Evolutionary conservation across 1,140 invertebrate genomes (phyloP), one percentile per base, ranked within the genome.

Genomic region (Drosophila bocki): DNA sequence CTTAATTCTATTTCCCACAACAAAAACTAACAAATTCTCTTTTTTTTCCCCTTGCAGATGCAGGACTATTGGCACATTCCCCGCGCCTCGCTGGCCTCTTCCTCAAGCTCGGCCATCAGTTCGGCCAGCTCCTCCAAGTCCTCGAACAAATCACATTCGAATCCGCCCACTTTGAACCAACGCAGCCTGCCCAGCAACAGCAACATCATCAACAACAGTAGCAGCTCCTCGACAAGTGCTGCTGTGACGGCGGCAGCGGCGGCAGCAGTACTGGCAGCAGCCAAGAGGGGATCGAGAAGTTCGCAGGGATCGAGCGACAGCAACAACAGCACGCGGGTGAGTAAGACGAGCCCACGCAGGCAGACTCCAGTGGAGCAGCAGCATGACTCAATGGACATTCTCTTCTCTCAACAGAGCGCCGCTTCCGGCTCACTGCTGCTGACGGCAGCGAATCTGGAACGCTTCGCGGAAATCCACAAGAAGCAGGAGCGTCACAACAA

Each of bases 281-380:
- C 75, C 50, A 92, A 92, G 76, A 93, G 95, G 86, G 94, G 95
- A 79, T 96, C 96, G 75, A 95, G 95, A 75, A 96, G 95, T 57
- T 96, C 95, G 75, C 95, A 96, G 93, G 96, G 96, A 78, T 96
- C 96, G 39, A 95, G 94, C 54, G 95, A 95, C 64, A 96, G 95
- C 83, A 96, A 95, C 92, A 95, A 95, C 83, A 96, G 96, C 93
- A 96, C 96, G 80, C 96, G 96, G 93, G 96, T 97, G 94, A 95
- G 94, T 87, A 70, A 74, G 56, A 19, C 85, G 53, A 42, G 41
- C 58, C 54, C 64, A 67, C 53, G 41, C 44, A 37, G 42, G 48
- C 33, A 8, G 15, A 17, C 47, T 72, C 35, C 44, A 12, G 7
- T 39, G 53, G 33, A 50, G 44, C 15, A 33, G 26, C 58, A 42